Evolutionary conservation across 2,888 invertebrate genomes (phyloP).

Genomic region (Conus canariensis): DNA sequence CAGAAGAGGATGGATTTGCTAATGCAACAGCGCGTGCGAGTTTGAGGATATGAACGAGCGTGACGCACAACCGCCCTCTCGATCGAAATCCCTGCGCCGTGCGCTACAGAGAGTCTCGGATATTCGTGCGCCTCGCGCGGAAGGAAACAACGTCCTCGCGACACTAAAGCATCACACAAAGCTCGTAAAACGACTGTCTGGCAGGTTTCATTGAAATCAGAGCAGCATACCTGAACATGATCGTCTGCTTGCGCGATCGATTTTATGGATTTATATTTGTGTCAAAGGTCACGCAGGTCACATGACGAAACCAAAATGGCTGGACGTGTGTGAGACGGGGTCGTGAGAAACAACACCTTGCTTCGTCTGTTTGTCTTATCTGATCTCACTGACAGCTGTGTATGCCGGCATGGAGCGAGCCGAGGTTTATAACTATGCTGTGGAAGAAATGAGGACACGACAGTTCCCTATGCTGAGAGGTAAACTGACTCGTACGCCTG

Average conservation of each 20-base stretch:
- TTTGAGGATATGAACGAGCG: constrained; percentile 35
- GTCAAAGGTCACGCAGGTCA: constrained; percentile 57
- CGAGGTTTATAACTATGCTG: constrained; percentile 43
- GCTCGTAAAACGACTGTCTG: neutral
- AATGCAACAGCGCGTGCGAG: constrained; percentile 31
- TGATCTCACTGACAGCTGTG: constrained; percentile 13
- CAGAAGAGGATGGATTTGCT: constrained; percentile 46
- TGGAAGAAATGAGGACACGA: constrained; percentile 43
- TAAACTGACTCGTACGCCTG: neutral
- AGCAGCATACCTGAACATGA: neutral
- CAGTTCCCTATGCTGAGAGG: constrained; percentile 50
- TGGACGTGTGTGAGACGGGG: neutral
- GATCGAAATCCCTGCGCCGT: constrained; percentile 33
- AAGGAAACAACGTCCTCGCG: neutral
- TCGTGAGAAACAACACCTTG: constrained; percentile 17
- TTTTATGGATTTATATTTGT: constrained; percentile 50
- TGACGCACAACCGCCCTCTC: constrained; percentile 30
- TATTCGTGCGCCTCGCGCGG: constrained; percentile 22
- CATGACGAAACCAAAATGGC: constrained; percentile 41
- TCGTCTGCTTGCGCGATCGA: neutral
- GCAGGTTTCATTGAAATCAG: neutral
- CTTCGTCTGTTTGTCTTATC: constrained; percentile 37
- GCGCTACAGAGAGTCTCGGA: neutral
- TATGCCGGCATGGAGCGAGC: constrained; percentile 33
- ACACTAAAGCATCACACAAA: neutral